Evolutionary conservation across 2,888 invertebrate species (phyloP).

Genomic region (Hirtodrosophila confusa): DNA sequence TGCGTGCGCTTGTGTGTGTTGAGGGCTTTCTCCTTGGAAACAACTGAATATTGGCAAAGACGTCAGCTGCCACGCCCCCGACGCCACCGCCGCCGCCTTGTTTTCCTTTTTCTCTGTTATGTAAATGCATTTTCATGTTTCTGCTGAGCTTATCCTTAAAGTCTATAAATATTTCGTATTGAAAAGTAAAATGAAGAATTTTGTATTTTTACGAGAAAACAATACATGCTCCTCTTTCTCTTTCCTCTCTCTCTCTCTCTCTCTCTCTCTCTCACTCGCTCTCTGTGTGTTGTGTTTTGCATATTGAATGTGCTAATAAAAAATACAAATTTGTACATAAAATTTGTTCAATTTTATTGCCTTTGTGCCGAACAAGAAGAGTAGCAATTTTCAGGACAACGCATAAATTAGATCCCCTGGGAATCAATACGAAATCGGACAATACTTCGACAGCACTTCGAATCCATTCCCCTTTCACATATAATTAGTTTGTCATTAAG

Average conservation of each 20-base stretch:
- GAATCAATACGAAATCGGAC: conserved; percentile 29
- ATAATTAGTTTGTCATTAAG: not conserved
- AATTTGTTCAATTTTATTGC: conserved; percentile 72
- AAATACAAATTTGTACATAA: conserved; percentile 72
- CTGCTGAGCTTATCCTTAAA: conserved; percentile 72
- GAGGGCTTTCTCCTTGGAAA: conserved; percentile 12
- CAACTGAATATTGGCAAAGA: conserved; percentile 45
- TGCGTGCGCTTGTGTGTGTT: too few species aligned
- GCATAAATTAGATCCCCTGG: conserved; percentile 37
- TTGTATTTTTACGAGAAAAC: conserved; percentile 62
- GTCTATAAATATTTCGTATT: conserved; percentile 76
- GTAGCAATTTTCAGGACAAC: conserved; percentile 32
- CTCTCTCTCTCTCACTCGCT: not conserved
- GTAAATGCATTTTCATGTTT: conserved; percentile 78
- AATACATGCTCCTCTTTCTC: conserved; percentile 45
- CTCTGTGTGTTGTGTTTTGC: conserved; percentile 45
- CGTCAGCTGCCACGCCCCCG: conserved; percentile 30
- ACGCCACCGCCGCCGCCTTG: not conserved
- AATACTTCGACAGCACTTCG: conserved; percentile 1
- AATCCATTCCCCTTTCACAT: not conserved
- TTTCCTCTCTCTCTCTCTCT: not conserved
- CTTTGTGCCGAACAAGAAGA: conserved; percentile 30
- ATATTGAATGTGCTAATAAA: conserved; percentile 74
- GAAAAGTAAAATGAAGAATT: conserved; percentile 71
- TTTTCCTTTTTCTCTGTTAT: conserved; percentile 47